Evolutionary conservation across 2,113 vertebrate species (phyloP), one percentile per base, ranked within the genome.

Genomic region (Cebus imitator): DNA sequence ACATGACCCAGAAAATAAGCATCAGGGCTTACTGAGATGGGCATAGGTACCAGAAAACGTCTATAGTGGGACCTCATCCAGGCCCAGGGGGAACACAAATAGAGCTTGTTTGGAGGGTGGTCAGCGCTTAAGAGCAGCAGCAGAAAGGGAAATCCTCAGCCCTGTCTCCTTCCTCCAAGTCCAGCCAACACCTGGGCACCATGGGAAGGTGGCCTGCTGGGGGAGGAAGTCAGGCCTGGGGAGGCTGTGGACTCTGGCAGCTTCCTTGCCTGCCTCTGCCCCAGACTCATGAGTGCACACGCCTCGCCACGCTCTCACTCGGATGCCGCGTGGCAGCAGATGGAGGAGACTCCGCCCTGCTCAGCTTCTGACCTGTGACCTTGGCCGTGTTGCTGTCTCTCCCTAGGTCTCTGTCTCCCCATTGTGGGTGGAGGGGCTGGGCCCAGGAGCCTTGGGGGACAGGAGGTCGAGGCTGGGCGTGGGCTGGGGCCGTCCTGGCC

Each of bases 301-400:
- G 10, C 5, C 14, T 23, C 3, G 11, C 25, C 66, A 32, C 5
- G 0, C 45, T 20, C 7, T 30, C 70, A 16, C 23, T 0, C 0
- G 12, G 37, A 58, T 43, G 6, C 66, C 9, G 1, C 0, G 0
- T 27, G 50, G 55, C 50, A 8, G 37, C 2, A 3, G 48, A 3
- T 23, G 25, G 10, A 18, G 61, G 32, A 48, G 35, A 11, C 64
- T 61, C 55, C 3, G 4, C 58, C 43, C 35, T 20, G 66, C 43
- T 86, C 30, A 10, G 87, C n/a, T 61, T 52, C 27, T 32, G 35
- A 58, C 73, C 79, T 45, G 78, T 68, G 95, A 61, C 73, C 73
- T 76, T 35, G 73, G 70, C 70, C 32, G 0, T 12, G 37, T 48
- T 30, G 8, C 35, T 14, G 18, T 8, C 32, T 76, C 66, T 21